phyloP scores from a whole-genome alignment of 2,888 invertebrate genomes.

The Pyralis farinalis region DNA sequence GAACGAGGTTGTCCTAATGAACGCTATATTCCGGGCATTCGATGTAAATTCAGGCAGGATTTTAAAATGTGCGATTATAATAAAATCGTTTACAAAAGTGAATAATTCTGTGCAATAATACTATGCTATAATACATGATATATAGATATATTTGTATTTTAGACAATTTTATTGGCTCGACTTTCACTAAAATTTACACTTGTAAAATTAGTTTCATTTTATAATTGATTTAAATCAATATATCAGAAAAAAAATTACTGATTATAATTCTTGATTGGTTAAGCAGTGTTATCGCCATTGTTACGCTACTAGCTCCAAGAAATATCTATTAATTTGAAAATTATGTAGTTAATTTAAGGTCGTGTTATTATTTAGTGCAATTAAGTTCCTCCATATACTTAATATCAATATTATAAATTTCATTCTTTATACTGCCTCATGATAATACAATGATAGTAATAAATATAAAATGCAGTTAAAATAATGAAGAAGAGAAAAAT shows the following conservation, averaged over 20 bases:
- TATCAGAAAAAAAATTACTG: slow-evolving; percentile 20
- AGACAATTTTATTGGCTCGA: not conserved
- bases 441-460: slow-evolving; percentile 43
- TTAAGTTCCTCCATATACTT: slow-evolving; percentile 52
- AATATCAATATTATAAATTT: slow-evolving; percentile 46
- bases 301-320: slow-evolving; percentile 48
- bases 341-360: slow-evolving; percentile 54
- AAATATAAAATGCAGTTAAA: slow-evolving; percentile 59
- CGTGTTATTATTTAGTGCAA: slow-evolving; percentile 70
- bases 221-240: slow-evolving; percentile 13
- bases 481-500: slow-evolving; percentile 53
- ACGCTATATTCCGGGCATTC: not conserved
- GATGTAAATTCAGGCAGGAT: not conserved
- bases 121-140: slow-evolving; percentile 11
- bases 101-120: slow-evolving; percentile 17
- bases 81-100: not conserved
- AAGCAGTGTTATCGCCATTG: slow-evolving; percentile 75
- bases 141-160: not conserved
- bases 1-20: not conserved
- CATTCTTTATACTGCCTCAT: slow-evolving; percentile 64
- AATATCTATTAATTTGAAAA: slow-evolving; percentile 59
- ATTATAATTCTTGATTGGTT: slow-evolving; percentile 51
- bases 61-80: not conserved
- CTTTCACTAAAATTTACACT: slow-evolving; percentile 17
- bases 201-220: slow-evolving; percentile 51